phyloP scores from a whole-genome alignment of 2,888 invertebrate genomes.

The Pheosia gnoma region DNA sequence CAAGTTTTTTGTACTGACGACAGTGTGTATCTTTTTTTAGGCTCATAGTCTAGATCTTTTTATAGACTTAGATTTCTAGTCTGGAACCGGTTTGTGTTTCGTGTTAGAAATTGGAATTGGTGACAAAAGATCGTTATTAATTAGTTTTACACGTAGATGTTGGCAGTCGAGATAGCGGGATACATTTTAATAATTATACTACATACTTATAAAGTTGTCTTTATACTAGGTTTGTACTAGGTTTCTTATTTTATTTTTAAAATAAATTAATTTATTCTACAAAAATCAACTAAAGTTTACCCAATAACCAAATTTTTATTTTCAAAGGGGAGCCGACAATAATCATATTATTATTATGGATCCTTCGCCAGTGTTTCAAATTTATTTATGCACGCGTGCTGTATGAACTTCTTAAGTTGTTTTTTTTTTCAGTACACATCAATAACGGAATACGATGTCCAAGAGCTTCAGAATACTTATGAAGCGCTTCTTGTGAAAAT shows the following conservation, averaged over 20 bases:
- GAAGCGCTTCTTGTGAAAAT: slow-evolving; percentile 88
- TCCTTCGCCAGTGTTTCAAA: too few species aligned
- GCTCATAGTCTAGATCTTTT: slow-evolving; percentile 4
- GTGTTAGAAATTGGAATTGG: neutral
- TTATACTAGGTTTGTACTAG: too few species aligned
- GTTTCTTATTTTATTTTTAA: too few species aligned
- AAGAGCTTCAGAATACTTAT: slow-evolving; percentile 86
- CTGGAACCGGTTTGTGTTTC: slow-evolving; percentile 4
- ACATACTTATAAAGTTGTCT: too few species aligned
- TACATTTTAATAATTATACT: neutral
- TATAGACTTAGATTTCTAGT: slow-evolving; percentile 4
- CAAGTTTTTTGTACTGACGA: slow-evolving; percentile 16
- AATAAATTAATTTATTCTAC: too few species aligned
- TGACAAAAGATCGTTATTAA: neutral
- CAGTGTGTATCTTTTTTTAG: slow-evolving; percentile 2
- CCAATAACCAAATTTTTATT: too few species aligned
- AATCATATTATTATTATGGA: too few species aligned
- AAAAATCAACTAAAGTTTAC: too few species aligned
- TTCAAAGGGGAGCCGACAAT: too few species aligned
- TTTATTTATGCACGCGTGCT: neutral
- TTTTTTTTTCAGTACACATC: slow-evolving; percentile 84
- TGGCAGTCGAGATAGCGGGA: neutral
- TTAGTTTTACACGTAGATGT: neutral
- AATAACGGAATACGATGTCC: slow-evolving; percentile 73
- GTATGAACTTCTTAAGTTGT: neutral